Percentiles rank a stretch among this genome's conserved stretches.
These are phyloP conservation scores for Psophia crepitans DNA, from an alignment of 2,113 vertebrate genomes.

Conservation along the genomic window DNA sequence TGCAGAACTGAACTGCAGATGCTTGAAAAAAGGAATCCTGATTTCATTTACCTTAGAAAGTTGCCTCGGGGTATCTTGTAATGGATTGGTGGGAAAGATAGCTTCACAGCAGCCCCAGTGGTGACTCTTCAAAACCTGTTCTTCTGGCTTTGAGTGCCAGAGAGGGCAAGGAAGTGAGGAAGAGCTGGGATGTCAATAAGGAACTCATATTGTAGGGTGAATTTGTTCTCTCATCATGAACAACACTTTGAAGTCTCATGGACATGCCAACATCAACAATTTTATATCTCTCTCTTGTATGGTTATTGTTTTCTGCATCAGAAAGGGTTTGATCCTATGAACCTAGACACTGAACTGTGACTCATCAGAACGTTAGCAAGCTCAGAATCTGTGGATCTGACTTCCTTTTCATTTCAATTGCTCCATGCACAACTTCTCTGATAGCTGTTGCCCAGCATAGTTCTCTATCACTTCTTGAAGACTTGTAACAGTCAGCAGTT, in stretches of 20 bases:
- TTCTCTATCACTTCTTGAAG: neutral
- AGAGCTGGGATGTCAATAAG: neutral
- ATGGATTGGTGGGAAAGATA: neutral
- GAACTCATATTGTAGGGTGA: neutral
- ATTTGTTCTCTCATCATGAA: neutral
- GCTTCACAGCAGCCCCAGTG: neutral
- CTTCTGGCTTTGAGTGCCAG: neutral
- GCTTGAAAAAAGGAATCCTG: neutral
- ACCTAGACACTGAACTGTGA: neutral
- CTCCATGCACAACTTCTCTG: neutral
- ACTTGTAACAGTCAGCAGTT: neutral
- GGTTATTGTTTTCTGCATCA: neutral
- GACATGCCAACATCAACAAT: neutral
- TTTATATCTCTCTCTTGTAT: neutral
- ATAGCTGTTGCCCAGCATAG: neutral
- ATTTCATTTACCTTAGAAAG: neutral
- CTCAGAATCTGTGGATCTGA: neutral
- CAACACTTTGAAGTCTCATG: neutral
- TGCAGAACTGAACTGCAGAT: neutral
- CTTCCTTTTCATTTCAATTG: neutral
- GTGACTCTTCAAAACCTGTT: neutral
- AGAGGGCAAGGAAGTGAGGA: neutral
- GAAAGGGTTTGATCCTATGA: neutral
- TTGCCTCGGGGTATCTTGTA: neutral
- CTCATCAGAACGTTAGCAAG: neutral